phyloP scores from a whole-genome alignment of 2,113 vertebrate species.

The Anoplopoma fimbria region DNA sequence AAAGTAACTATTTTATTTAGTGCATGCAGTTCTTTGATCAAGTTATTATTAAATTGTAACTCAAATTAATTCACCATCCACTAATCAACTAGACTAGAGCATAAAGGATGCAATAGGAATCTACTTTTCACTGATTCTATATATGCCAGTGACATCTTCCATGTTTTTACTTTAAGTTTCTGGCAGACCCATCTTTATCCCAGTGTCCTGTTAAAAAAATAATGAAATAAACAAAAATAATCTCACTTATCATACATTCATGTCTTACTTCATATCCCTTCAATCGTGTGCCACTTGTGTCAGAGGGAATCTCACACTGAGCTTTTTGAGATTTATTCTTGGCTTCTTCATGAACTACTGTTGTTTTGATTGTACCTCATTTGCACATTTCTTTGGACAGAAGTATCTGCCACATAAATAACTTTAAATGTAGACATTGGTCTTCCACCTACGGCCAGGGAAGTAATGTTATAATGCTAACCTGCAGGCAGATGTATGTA shows the following conservation, averaged over 20 bases:
- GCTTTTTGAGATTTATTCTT: neutral
- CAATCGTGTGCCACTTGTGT: neutral
- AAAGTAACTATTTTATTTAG: neutral
- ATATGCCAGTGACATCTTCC: neutral
- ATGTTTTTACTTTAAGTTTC: neutral
- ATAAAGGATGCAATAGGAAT: neutral
- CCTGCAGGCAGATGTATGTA: accelerated
- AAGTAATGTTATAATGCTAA: too few species aligned
- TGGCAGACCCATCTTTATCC: neutral
- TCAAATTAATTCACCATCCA: accelerated
- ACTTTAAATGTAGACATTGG: accelerated
- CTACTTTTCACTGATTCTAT: neutral
- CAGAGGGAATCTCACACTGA: neutral
- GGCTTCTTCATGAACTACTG: neutral
- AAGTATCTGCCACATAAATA: neutral
- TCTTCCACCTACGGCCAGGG: neutral
- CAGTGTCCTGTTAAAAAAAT: neutral
- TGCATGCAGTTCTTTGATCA: neutral
- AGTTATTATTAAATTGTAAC: neutral
- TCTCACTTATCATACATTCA: too few species aligned
- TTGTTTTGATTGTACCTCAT: neutral
- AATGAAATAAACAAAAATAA: neutral
- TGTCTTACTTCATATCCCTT: neutral
- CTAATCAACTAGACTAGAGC: neutral
- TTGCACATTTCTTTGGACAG: neutral